Conservation (phyloP, 2,797 vertebrate genomes). For the Hippopotamyrus pictus region DNA sequence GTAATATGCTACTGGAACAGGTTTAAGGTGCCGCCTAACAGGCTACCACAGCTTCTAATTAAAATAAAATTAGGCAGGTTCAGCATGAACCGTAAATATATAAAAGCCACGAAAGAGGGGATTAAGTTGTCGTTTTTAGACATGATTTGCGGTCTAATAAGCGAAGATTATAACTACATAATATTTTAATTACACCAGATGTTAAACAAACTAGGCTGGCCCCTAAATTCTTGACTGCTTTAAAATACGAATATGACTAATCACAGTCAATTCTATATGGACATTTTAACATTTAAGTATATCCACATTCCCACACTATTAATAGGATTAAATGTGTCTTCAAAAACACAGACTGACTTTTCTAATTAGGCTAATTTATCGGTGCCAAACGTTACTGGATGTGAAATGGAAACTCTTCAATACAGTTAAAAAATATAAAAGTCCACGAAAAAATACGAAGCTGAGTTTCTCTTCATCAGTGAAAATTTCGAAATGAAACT, state of each 20-base stretch:
- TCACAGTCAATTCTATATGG: neutral
- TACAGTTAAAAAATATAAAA: neutral
- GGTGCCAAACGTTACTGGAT: neutral
- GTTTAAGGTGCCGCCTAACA: neutral
- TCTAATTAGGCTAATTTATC: neutral
- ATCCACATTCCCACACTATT: neutral
- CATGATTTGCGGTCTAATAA: neutral
- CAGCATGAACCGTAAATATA: conserved; percentile 11
- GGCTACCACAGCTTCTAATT: conserved; percentile 11
- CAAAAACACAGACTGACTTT: neutral
- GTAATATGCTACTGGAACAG: neutral
- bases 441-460: neutral
- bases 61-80: conserved; percentile 22
- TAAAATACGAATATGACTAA: neutral
- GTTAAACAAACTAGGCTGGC: neutral
- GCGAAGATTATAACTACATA: neutral
- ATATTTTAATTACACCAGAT: neutral
- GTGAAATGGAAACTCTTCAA: neutral
- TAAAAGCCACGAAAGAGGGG: neutral
- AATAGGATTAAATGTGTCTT: neutral
- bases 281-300: neutral
- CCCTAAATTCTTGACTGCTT: neutral
- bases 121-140: neutral
- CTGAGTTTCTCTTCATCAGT: neutral
- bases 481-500: conserved; percentile 22